A percentile compares a stretch with the other conserved stretches of the same genome.
phyloP scores from a whole-genome alignment of 53 echinoderm and acorn worm genomes.

The Zoroaster sp. region DNA sequence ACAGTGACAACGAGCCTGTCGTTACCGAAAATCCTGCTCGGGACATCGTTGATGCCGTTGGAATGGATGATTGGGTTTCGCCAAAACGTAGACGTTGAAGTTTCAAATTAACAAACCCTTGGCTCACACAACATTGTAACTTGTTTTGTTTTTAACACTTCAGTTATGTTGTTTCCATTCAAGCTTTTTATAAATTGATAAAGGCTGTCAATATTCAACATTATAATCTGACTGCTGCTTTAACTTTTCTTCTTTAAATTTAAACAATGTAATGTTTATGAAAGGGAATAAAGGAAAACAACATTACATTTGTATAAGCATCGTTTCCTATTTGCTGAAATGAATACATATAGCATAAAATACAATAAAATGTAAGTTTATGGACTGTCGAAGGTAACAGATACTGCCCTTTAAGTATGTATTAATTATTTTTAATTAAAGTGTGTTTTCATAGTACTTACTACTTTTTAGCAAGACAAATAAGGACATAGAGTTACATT shows the following conservation, averaged over 20 bases:
- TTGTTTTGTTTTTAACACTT: neutral
- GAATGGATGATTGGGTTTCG: constrained; percentile 23
- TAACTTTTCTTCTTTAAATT: neutral
- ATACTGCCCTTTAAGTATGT: neutral
- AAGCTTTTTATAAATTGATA: neutral
- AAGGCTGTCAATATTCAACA: neutral
- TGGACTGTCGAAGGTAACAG: neutral
- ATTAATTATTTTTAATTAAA: neutral
- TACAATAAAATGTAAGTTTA: neutral
- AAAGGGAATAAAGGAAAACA: neutral
- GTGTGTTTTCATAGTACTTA: neutral
- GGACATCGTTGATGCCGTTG: neutral
- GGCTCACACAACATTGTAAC: neutral
- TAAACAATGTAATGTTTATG: neutral
- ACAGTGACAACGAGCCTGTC: neutral
- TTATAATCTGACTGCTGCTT: neutral
- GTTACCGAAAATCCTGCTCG: neutral
- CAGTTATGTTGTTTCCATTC: neutral
- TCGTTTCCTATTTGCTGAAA: neutral
- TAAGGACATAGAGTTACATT: neutral
- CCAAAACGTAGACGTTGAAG: constrained; percentile 32
- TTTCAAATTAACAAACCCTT: constrained; percentile 1
- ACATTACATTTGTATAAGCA: neutral
- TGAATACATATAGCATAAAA: neutral
- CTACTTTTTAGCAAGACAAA: neutral